phyloP scores from a whole-genome alignment of 2,888 invertebrate species.

The Eilema griseolum region DNA sequence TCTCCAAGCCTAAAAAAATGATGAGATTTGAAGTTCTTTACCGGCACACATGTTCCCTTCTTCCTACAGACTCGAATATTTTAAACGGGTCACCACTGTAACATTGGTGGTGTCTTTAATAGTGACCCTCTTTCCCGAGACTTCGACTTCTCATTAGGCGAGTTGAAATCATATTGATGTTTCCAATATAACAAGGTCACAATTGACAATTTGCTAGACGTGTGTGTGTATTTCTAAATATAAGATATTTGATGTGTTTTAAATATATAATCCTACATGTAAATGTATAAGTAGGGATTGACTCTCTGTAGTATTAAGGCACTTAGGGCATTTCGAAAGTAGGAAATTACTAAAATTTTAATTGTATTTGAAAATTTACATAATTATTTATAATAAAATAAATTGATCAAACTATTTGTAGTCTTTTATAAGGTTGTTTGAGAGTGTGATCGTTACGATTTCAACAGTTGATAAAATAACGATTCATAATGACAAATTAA shows the following conservation, averaged over 20 bases:
- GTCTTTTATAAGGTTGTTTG: slow-evolving; percentile 72
- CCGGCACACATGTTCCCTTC: too few relatives aligned
- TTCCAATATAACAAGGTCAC: not conserved
- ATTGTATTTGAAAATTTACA: slow-evolving; percentile 52
- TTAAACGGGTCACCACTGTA: too few relatives aligned
- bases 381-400: slow-evolving; percentile 33
- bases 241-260: slow-evolving; percentile 56
- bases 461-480: not conserved
- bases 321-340: slow-evolving; percentile 63
- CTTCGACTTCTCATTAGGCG: too few relatives aligned
- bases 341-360: slow-evolving; percentile 54
- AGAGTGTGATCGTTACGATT: slow-evolving; percentile 53
- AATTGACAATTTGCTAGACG: slow-evolving; percentile 27
- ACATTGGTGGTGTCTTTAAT: too few relatives aligned
- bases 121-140: too few relatives aligned
- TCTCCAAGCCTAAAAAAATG: not conserved
- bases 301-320: slow-evolving; percentile 68
- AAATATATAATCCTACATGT: slow-evolving; percentile 45
- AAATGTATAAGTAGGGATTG: slow-evolving; percentile 58
- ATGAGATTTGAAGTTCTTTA: too few relatives aligned
- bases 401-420: slow-evolving; percentile 72
- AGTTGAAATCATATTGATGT: too few relatives aligned
- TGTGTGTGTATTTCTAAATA: slow-evolving; percentile 36
- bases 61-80: too few relatives aligned
- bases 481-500: slow-evolving; percentile 18